Evolutionary conservation across 2,797 vertebrate species (phyloP).

Genomic region (Denticeps clupeoides): DNA sequence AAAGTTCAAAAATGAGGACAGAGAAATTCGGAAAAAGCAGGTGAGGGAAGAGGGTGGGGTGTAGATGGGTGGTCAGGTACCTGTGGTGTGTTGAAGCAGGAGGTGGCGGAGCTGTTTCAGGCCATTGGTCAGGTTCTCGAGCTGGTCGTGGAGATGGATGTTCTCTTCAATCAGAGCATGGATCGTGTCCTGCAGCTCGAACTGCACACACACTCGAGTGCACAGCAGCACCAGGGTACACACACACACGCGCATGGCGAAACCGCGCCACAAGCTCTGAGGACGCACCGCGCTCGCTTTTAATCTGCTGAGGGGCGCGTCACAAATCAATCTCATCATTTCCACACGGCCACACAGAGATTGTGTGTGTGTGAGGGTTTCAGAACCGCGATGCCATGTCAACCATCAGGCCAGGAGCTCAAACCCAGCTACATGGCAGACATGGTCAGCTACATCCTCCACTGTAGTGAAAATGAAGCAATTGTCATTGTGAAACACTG

Average conservation of each 20-base stretch:
- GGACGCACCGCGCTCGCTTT: not conserved
- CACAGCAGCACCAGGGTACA: constrained; percentile 32
- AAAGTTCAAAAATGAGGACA: too few relatives aligned
- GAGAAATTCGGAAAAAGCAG: not conserved
- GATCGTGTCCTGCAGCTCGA: constrained; percentile 71
- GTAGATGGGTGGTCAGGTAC: constrained; percentile 31
- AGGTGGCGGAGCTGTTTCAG: constrained; percentile 61
- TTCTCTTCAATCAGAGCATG: constrained; percentile 68
- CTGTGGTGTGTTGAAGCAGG: constrained; percentile 56
- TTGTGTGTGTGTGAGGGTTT: not conserved
- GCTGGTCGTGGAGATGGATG: constrained; percentile 63
- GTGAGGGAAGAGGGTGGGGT: not conserved
- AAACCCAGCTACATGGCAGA: too few relatives aligned
- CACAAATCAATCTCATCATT: constrained; percentile 21
- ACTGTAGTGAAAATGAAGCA: too few relatives aligned
- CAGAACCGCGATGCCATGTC: not conserved
- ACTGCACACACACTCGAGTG: constrained; percentile 39
- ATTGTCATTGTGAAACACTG: too few relatives aligned
- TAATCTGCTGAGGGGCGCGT: not conserved
- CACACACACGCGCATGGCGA: constrained; percentile 24
- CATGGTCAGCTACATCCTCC: too few relatives aligned
- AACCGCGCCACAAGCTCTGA: constrained; percentile 1
- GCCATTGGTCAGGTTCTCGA: constrained; percentile 68
- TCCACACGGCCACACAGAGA: constrained; percentile 1
- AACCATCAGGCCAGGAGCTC: too few relatives aligned